These are phyloP conservation scores for Pelodiscus sinensis DNA, from an alignment of 2,113 vertebrate genomes.

Conservation along the genomic window DNA sequence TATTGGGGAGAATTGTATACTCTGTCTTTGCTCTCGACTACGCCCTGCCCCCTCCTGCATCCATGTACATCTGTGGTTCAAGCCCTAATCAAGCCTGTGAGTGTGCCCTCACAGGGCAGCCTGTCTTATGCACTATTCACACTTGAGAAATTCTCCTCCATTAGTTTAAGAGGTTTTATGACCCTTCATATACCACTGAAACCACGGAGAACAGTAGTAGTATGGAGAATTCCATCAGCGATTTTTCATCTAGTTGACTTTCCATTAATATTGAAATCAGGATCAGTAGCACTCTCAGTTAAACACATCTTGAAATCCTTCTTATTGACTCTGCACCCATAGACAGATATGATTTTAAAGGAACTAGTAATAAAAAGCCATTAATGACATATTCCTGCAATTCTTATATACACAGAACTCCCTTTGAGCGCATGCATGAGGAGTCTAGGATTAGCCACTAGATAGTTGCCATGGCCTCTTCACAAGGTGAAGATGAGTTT, in stretches of 20 bases:
- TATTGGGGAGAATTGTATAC: background rate
- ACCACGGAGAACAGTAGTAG: background rate
- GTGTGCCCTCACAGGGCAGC: background rate
- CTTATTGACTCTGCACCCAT: background rate
- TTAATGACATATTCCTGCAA: background rate
- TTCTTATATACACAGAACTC: background rate
- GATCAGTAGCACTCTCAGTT: background rate
- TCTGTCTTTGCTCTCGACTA: too few relatives aligned
- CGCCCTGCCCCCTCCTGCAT: background rate
- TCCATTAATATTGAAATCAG: background rate
- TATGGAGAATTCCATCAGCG: background rate
- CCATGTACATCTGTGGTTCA: background rate
- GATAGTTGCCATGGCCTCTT: background rate
- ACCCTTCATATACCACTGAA: background rate
- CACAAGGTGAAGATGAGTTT: background rate
- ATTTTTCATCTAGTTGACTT: background rate
- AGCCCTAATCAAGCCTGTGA: background rate
- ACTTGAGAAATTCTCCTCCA: background rate
- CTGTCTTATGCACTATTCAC: background rate
- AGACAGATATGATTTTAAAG: background rate
- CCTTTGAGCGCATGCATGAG: fast-evolving
- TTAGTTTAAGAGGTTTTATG: background rate
- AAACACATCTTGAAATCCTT: too few relatives aligned
- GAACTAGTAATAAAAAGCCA: background rate
- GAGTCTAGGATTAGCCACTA: background rate